Conservation (phyloP, 2,797 vertebrate species). For the Sorex maritimensis region DNA sequence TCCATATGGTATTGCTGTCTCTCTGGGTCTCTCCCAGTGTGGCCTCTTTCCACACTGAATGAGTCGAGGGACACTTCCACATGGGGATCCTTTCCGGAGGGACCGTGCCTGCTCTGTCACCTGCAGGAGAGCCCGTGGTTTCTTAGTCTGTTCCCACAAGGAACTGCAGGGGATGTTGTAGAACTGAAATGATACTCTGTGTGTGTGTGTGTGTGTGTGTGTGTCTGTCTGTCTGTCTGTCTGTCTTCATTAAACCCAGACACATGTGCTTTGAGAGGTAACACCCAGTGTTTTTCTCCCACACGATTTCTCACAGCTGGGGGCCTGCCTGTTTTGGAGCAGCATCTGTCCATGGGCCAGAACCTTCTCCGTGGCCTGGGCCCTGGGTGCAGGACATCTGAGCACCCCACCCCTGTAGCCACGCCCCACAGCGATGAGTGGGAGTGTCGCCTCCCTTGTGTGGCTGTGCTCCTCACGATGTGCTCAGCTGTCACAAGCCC, state of each 20-base stretch:
- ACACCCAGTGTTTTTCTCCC: constrained; percentile 1
- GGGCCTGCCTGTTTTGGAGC: too few relatives aligned
- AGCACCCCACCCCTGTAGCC: too few relatives aligned
- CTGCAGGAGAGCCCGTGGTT: not conserved
- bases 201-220: not conserved
- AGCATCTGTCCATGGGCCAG: too few relatives aligned
- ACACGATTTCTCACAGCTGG: not conserved
- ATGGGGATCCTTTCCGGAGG: not conserved
- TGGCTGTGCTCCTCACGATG: not conserved
- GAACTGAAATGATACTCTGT: not conserved
- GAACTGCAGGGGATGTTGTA: not conserved
- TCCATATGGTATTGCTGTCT: not conserved
- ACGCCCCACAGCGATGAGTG: too few relatives aligned
- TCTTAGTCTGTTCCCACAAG: not conserved
- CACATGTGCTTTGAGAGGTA: not conserved
- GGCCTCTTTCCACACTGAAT: not conserved
- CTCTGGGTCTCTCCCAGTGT: rapidly evolving
- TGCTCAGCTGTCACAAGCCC: not conserved
- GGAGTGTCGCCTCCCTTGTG: not conserved
- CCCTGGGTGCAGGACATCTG: too few relatives aligned
- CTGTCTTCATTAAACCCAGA: constrained; percentile 18
- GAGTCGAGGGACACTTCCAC: not conserved
- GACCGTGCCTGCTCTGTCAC: too few relatives aligned
- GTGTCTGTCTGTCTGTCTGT: not conserved
- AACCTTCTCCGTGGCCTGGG: too few relatives aligned